These are phyloP conservation scores for Nephotettix cincticeps DNA, from an alignment of 1,140 invertebrate species.

Conservation along the genomic window DNA sequence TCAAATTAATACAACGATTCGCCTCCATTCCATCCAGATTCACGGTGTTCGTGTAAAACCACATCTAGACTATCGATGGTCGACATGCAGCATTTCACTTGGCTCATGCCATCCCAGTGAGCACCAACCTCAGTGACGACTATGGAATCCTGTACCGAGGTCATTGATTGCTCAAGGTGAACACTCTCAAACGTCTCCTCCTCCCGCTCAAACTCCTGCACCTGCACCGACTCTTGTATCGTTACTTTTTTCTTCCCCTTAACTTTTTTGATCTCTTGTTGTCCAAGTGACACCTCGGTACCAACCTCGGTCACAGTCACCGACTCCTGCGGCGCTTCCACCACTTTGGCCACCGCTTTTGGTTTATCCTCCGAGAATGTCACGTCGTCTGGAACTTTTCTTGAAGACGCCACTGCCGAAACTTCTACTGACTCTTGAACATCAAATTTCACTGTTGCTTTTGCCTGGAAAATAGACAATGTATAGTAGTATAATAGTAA, in stretches of 20 bases:
- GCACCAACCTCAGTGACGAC: slow-evolving; percentile 27
- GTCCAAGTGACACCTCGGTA: slow-evolving; percentile 42
- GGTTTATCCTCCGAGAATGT: slow-evolving; percentile 46
- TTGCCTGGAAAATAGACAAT: slow-evolving; percentile 28
- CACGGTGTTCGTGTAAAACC: too few relatives aligned
- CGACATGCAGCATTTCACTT: too few relatives aligned
- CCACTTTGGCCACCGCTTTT: slow-evolving; percentile 35
- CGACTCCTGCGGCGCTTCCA: slow-evolving; percentile 42
- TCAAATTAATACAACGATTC: too few relatives aligned
- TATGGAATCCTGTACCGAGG: slow-evolving; percentile 29
- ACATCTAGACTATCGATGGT: too few relatives aligned
- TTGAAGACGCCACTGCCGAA: slow-evolving; percentile 60
- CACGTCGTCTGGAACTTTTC: slow-evolving; percentile 57
- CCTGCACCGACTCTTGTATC: slow-evolving; percentile 27
- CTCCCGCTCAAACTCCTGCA: slow-evolving; percentile 18
- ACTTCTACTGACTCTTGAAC: slow-evolving; percentile 58
- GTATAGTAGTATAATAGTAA: too few relatives aligned
- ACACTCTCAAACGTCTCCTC: neutral
- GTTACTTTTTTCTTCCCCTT: slow-evolving; percentile 30
- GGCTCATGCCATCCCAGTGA: slow-evolving; percentile 5
- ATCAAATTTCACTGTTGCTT: slow-evolving; percentile 33
- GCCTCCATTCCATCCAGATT: too few relatives aligned
- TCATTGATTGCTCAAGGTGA: neutral
- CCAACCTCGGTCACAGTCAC: slow-evolving; percentile 50
- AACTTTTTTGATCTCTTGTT: slow-evolving; percentile 30